Percentiles rank a stretch among this genome's conserved stretches.
phyloP scores from a whole-genome alignment of 2,888 invertebrate genomes.

The Odontomyia ornata region DNA sequence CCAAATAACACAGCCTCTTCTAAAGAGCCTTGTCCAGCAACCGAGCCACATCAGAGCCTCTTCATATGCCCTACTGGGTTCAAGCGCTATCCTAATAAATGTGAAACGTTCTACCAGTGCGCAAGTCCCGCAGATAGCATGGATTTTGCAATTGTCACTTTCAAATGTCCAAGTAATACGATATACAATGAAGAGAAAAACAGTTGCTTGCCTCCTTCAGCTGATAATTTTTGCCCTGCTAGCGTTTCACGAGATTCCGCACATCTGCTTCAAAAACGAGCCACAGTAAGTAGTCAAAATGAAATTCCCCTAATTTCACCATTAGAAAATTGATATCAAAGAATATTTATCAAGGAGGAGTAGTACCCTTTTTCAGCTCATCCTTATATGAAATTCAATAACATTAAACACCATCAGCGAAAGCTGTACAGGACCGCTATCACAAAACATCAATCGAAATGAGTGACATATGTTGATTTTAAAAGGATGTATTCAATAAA shows the following conservation, averaged over 20 bases:
- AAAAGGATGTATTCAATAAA: no score
- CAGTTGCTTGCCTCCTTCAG: constrained; percentile 74
- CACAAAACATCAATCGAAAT: no score
- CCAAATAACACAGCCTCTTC: not conserved
- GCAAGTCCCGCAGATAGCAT: constrained; percentile 72
- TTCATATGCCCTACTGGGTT: constrained; percentile 85
- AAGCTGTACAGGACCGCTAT: no score
- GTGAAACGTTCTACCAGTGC: constrained; percentile 86
- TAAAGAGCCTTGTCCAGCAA: constrained; percentile 18
- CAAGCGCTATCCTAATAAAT: constrained; percentile 82
- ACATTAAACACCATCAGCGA: no score
- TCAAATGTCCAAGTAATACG: constrained; percentile 80
- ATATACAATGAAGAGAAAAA: constrained; percentile 77
- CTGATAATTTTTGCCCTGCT: constrained; percentile 60
- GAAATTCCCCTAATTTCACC: not conserved
- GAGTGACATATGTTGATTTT: no score
- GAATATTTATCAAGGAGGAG: constrained; percentile 5
- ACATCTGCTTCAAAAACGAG: not conserved
- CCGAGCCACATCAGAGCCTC: constrained; percentile 71
- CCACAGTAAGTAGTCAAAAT: constrained; percentile 41
- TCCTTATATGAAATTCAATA: no score
- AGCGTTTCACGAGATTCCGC: not conserved
- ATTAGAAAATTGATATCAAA: not conserved
- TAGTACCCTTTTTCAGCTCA: no score
- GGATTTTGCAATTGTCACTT: constrained; percentile 77